Conservation (phyloP, 2,888 invertebrate genomes). For the Ernsta delagoae region DNA sequence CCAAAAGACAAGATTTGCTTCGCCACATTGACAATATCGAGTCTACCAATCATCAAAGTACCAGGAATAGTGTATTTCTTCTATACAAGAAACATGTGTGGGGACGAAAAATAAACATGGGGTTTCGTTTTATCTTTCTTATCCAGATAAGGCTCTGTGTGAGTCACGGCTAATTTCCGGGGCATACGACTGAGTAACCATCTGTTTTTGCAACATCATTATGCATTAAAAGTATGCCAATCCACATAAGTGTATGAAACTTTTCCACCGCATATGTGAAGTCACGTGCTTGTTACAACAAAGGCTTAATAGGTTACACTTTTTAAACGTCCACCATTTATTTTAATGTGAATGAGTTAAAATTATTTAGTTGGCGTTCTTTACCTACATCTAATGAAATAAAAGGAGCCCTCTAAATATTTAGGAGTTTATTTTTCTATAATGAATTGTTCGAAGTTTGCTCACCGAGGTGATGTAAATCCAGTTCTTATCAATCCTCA, state of each 20-base stretch:
- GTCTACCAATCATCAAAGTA: neutral
- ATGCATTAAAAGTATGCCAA: slow-evolving; percentile 68
- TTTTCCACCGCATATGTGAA: slow-evolving; percentile 25
- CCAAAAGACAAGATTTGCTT: neutral
- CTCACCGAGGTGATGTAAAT: too few relatives aligned
- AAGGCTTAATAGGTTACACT: neutral
- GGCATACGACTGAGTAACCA: slow-evolving; percentile 68
- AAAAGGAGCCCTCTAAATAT: too few relatives aligned
- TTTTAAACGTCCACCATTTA: neutral
- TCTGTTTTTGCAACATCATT: slow-evolving; percentile 66
- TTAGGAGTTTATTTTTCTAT: too few relatives aligned
- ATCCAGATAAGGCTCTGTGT: slow-evolving; percentile 67
- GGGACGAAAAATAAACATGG: slow-evolving; percentile 53
- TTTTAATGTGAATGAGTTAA: neutral
- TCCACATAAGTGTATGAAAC: slow-evolving; percentile 46
- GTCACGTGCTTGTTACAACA: slow-evolving; percentile 19
- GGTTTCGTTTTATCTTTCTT: slow-evolving; percentile 63
- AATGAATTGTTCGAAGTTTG: too few relatives aligned
- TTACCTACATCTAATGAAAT: too few relatives aligned
- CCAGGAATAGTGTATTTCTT: slow-evolving; percentile 31
- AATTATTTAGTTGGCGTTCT: too few relatives aligned
- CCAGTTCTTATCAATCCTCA: too few relatives aligned
- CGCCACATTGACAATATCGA: neutral
- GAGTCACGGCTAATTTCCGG: slow-evolving; percentile 73
- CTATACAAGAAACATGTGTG: slow-evolving; percentile 34